These are phyloP conservation scores for Leptobrachium ailaonicum DNA, from an alignment of 2,113 vertebrate genomes.

Conservation along the genomic window DNA sequence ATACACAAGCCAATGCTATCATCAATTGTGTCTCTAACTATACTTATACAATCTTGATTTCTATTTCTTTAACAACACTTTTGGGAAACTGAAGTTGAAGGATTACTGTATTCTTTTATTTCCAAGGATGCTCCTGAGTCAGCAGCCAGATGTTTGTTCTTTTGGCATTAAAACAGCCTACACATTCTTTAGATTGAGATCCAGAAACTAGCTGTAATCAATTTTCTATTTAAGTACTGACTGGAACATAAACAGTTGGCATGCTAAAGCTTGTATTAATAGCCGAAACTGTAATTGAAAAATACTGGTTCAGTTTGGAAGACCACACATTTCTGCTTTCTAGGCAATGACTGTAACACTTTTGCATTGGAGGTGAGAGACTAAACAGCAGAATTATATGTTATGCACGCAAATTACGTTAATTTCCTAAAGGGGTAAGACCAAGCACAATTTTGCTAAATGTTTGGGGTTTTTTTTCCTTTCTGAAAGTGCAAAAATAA, in stretches of 20 bases:
- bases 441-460: conserved; percentile 24
- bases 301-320: conserved; percentile 9
- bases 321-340: conserved; percentile 34
- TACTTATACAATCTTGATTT: conserved; percentile 6
- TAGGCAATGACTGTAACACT: neutral
- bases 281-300: conserved; percentile 1
- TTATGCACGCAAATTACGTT: conserved; percentile 12
- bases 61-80: conserved; percentile 34
- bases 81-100: conserved; percentile 50
- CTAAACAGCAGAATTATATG: conserved; percentile 13
- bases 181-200: conserved; percentile 42
- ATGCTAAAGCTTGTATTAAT: conserved; percentile 31
- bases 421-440: conserved; percentile 24
- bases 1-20: no score
- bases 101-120: conserved; percentile 42
- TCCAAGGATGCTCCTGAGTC: conserved; percentile 29
- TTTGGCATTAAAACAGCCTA: conserved; percentile 44
- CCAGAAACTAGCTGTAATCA: conserved; percentile 35
- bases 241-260: conserved; percentile 42
- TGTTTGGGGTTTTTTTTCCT: neutral
- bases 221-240: conserved; percentile 42
- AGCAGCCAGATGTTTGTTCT: conserved; percentile 55
- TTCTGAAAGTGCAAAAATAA: conserved; percentile 20
- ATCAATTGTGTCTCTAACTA: no score
- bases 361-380: neutral